phyloP scores from a whole-genome alignment of 1,140 invertebrate genomes.

The Episyrphus balteatus region DNA sequence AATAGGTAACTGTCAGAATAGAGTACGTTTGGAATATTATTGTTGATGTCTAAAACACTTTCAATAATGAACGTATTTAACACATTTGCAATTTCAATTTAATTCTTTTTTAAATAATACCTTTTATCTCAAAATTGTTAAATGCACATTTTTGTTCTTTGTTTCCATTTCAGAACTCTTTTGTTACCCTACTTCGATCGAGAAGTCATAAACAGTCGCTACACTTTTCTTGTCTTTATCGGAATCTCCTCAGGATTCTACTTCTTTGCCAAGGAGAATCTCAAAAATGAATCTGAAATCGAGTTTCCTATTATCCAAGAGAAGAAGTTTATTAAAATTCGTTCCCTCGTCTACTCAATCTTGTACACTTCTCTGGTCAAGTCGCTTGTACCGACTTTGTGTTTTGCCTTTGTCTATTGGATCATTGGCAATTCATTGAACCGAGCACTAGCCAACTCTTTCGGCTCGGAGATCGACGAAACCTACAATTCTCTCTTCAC shows the following conservation, averaged over 20 bases:
- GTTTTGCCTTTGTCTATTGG: slow-evolving; percentile 37
- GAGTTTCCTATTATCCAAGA: slow-evolving; percentile 57
- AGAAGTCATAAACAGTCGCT: slow-evolving; percentile 42
- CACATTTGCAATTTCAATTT: too few species aligned
- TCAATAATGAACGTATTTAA: too few species aligned
- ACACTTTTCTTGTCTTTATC: slow-evolving; percentile 49
- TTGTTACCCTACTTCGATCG: slow-evolving; percentile 16
- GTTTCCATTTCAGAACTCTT: slow-evolving; percentile 11
- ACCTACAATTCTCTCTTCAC: slow-evolving; percentile 15
- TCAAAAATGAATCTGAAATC: slow-evolving; percentile 42
- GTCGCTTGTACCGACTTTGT: slow-evolving; percentile 48
- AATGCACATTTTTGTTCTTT: too few species aligned
- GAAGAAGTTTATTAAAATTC: slow-evolving; percentile 51
- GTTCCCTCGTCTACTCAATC: slow-evolving; percentile 42
- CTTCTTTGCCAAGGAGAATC: slow-evolving; percentile 48
- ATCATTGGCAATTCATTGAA: slow-evolving; percentile 12
- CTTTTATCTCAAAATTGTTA: too few species aligned
- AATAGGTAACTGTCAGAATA: too few species aligned
- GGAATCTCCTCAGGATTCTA: slow-evolving; percentile 59
- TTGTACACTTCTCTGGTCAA: slow-evolving; percentile 44
- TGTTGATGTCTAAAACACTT: too few species aligned
- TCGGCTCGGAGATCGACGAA: slow-evolving; percentile 19
- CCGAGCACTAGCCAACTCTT: slow-evolving; percentile 10
- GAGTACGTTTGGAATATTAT: too few species aligned
- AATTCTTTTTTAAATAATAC: too few species aligned